A percentile compares a stretch with the other conserved stretches of the same genome.
These are phyloP conservation scores for Taenaris catops DNA, from an alignment of 2,888 invertebrate species.

Conservation along the genomic window DNA sequence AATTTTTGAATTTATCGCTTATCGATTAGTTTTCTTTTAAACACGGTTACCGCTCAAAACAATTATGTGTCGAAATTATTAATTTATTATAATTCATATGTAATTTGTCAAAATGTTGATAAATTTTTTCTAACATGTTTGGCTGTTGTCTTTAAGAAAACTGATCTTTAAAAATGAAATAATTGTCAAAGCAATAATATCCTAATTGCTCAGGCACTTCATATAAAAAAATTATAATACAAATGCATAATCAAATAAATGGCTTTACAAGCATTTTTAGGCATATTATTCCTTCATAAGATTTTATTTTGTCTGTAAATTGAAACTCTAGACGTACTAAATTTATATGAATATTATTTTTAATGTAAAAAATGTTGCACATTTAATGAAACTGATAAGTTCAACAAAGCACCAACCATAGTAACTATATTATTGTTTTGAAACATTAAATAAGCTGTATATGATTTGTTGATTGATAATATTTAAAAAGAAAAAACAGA, in stretches of 20 bases:
- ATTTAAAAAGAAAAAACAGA: slow-evolving; percentile 26
- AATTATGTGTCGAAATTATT: too few relatives aligned
- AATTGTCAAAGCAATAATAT: slow-evolving; percentile 26
- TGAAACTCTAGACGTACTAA: too few relatives aligned
- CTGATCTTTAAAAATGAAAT: slow-evolving; percentile 36
- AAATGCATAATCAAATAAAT: slow-evolving; percentile 30
- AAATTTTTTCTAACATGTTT: too few relatives aligned
- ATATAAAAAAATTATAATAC: slow-evolving; percentile 24
- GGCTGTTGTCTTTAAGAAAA: slow-evolving; percentile 35
- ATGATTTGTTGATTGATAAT: slow-evolving; percentile 18
- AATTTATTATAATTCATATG: too few relatives aligned
- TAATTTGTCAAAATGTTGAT: too few relatives aligned
- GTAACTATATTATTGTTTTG: slow-evolving; percentile 14
- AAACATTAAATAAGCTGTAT: slow-evolving; percentile 18
- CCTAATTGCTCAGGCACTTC: slow-evolving; percentile 21
- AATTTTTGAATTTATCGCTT: slow-evolving; percentile 29
- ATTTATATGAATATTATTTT: slow-evolving; percentile 25
- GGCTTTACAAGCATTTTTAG: slow-evolving; percentile 25
- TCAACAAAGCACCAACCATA: slow-evolving; percentile 16
- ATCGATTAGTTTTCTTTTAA: slow-evolving; percentile 39
- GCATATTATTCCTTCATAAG: slow-evolving; percentile 24
- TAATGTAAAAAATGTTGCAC: slow-evolving; percentile 21
- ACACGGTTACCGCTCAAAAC: slow-evolving; percentile 23
- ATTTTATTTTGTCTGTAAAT: slow-evolving; percentile 27
- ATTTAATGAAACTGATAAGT: slow-evolving; percentile 12